phyloP scores from a whole-genome alignment of 92 coral and sea anemone genomes.

The Pocillopora meandrina region DNA sequence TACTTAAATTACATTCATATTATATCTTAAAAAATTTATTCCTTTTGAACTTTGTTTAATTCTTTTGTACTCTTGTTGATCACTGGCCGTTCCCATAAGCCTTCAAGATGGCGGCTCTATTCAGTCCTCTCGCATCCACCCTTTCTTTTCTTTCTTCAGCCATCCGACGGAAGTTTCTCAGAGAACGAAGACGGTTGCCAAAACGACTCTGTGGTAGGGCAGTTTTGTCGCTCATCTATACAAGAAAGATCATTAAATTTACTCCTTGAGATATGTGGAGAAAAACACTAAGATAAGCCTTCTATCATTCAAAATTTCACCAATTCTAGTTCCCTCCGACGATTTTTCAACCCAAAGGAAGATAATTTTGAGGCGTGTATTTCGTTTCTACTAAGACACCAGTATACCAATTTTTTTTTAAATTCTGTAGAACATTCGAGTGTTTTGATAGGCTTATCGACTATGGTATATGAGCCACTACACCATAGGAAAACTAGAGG shows the following conservation, averaged over 20 bases:
- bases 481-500: too few species aligned
- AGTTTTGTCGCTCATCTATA: not conserved
- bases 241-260: not conserved
- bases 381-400: too few species aligned
- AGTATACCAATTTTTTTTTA: too few species aligned
- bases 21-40: not conserved
- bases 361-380: too few species aligned
- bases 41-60: not conserved
- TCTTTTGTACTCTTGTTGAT: not conserved
- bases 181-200: not conserved
- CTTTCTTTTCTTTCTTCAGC: not conserved
- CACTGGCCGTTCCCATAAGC: not conserved
- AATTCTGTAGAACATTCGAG: too few species aligned
- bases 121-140: not conserved
- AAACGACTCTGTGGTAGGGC: not conserved
- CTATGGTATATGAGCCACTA: too few species aligned
- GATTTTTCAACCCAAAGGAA: too few species aligned
- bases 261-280: not conserved
- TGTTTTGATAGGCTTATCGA: too few species aligned
- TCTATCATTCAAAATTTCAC: too few species aligned
- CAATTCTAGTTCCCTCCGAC: too few species aligned
- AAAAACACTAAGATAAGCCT: not conserved
- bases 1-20: not conserved
- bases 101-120: not conserved
- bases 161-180: slow-evolving; percentile 15